Percentiles rank a stretch among this genome's conserved stretches.
Conservation (phyloP, 2,888 invertebrate genomes). For the Cepaea hortensis region DNA sequence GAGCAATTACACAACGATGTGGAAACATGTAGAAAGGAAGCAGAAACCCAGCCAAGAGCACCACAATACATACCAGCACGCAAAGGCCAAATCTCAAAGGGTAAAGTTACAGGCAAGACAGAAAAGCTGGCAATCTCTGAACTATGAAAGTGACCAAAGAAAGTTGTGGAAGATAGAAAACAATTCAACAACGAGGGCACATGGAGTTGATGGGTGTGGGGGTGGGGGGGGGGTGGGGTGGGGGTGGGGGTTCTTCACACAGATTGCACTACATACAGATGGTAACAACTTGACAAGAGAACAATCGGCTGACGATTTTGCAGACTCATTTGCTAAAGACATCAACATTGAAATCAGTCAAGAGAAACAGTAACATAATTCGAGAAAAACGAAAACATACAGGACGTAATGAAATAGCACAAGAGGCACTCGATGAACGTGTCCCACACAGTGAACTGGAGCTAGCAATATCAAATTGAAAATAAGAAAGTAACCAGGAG, state of each 20-base stretch:
- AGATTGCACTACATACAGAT: background rate
- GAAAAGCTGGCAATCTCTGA: background rate
- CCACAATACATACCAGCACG: background rate
- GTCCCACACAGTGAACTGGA: no score
- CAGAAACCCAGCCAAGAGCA: background rate
- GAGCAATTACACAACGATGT: background rate
- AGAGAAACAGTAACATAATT: background rate
- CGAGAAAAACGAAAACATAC: background rate
- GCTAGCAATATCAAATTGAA: background rate
- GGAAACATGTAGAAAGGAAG: background rate
- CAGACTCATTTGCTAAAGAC: constrained; percentile 7
- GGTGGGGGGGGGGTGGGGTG: no score
- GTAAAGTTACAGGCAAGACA: background rate
- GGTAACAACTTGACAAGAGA: background rate
- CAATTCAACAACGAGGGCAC: background rate
- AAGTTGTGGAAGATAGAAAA: background rate
- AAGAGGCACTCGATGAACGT: background rate
- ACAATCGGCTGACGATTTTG: background rate
- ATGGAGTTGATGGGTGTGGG: background rate
- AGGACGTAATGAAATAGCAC: background rate
- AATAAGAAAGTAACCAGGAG: background rate
- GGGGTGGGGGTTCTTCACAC: no score
- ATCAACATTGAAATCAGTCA: background rate
- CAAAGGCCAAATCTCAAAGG: background rate
- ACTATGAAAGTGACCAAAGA: background rate